Percentiles rank a stretch among this genome's conserved stretches.
phyloP scores from a whole-genome alignment of 2,113 vertebrate species.

The Microcebus griseorufus region DNA sequence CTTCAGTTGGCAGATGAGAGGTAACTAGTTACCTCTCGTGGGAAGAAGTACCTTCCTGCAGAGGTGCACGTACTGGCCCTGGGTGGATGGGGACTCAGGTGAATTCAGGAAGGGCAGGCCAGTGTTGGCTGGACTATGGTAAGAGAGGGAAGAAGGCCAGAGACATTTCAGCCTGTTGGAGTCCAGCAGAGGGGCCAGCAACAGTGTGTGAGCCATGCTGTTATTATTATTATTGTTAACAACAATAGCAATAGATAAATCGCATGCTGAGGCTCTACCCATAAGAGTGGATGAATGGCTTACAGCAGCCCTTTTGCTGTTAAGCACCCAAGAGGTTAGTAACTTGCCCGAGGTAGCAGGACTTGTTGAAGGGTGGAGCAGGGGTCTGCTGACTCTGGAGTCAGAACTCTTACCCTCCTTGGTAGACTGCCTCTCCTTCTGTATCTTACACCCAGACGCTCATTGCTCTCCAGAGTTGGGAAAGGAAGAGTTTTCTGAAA shows the following conservation, averaged over 20 bases:
- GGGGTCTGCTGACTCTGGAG: neutral
- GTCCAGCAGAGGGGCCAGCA: neutral
- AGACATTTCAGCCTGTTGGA: neutral
- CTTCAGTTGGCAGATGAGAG: no score
- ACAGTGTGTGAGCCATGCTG: neutral
- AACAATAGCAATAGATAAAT: neutral
- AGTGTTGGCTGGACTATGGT: neutral
- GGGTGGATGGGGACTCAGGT: neutral
- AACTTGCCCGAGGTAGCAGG: neutral
- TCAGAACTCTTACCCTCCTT: neutral
- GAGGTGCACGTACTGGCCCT: neutral
- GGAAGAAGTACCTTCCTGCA: neutral
- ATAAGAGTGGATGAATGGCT: neutral
- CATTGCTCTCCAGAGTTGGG: neutral
- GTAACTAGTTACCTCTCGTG: neutral
- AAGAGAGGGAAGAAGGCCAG: neutral
- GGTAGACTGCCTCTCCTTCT: neutral
- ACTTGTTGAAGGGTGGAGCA: neutral
- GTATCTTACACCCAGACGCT: neutral
- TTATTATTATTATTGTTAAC: neutral
- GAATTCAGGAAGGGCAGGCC: neutral
- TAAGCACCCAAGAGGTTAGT: neutral
- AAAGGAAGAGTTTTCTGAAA: neutral
- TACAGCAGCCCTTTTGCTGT: neutral
- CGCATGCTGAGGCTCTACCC: neutral